Conservation (phyloP, 2,888 invertebrate genomes). For the Cryptus viduatorius region DNA sequence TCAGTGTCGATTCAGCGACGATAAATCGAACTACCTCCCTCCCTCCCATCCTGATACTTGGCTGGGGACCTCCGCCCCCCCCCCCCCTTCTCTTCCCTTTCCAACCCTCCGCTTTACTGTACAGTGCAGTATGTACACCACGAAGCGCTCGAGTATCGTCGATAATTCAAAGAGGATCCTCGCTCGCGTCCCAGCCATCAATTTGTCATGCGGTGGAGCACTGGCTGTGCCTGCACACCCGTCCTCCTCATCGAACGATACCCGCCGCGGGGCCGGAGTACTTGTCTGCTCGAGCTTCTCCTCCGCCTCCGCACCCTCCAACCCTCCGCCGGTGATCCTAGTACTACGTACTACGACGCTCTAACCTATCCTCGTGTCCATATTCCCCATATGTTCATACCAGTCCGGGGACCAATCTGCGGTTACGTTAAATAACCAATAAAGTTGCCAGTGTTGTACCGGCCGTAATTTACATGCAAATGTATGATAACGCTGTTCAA, state of each 20-base stretch:
- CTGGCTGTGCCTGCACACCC: slow-evolving; percentile 34
- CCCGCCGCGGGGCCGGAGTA: slow-evolving; percentile 36
- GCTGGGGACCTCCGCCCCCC: neutral
- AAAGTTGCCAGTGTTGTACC: slow-evolving; percentile 74
- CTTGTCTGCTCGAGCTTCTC: slow-evolving; percentile 28
- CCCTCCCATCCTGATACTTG: neutral
- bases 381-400: neutral
- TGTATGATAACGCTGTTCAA: neutral
- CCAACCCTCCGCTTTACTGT: slow-evolving; percentile 25
- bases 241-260: slow-evolving; percentile 44
- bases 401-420: slow-evolving; percentile 26
- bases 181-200: slow-evolving; percentile 53
- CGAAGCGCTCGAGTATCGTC: slow-evolving; percentile 57
- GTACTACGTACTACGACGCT: neutral
- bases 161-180: slow-evolving; percentile 63
- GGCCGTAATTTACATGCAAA: slow-evolving; percentile 72
- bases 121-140: slow-evolving; percentile 33
- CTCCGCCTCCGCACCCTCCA: neutral
- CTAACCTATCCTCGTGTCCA: neutral
- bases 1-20: slow-evolving; percentile 49
- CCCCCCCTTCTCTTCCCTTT: slow-evolving; percentile 26
- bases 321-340: slow-evolving; percentile 15
- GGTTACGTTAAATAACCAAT: slow-evolving; percentile 77
- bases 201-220: slow-evolving; percentile 58
- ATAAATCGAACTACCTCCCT: slow-evolving; percentile 49